Evolutionary conservation across 1,140 invertebrate species (phyloP).

Genomic region (Drosophila leontia): DNA sequence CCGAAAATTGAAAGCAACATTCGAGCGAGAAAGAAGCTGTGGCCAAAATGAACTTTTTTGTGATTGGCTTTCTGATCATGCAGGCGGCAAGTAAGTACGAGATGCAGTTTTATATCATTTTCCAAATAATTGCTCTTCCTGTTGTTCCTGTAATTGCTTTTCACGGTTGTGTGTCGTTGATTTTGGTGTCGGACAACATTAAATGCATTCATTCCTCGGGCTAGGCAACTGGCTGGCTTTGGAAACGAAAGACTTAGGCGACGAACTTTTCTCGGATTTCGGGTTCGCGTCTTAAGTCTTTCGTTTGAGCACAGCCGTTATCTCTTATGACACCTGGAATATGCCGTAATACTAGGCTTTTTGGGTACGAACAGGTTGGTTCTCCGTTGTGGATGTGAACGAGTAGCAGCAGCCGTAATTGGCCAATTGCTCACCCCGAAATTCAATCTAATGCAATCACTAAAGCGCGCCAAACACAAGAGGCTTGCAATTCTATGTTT

Average conservation of each 20-base stretch:
- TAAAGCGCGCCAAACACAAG: constrained; percentile 3
- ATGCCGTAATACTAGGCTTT: constrained; percentile 34
- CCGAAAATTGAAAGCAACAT: constrained; percentile 45
- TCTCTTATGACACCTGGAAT: constrained; percentile 46
- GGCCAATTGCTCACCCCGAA: constrained; percentile 18
- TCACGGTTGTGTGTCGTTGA: constrained; percentile 16
- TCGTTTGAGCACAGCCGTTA: constrained; percentile 16
- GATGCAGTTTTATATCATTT: constrained; percentile 39
- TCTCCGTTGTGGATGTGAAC: constrained; percentile 9
- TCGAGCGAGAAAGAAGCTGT: constrained; percentile 25
- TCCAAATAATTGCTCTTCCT: constrained; percentile 27
- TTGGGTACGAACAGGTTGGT: constrained; percentile 22
- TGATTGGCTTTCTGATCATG: constrained; percentile 83
- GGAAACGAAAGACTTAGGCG: constrained; percentile 26
- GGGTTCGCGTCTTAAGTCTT: constrained; percentile 67
- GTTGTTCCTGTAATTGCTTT: constrained; percentile 35
- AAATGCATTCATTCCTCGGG: constrained; percentile 13
- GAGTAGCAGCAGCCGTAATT: constrained; percentile 11
- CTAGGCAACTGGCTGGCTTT: constrained; percentile 17
- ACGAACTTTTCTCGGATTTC: constrained; percentile 35
- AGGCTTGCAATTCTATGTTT: background rate
- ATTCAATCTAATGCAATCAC: constrained; percentile 2
- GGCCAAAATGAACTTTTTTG: constrained; percentile 81
- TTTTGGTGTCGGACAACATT: constrained; percentile 36
- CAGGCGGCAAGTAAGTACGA: constrained; percentile 82